Percentiles rank a stretch among this genome's conserved stretches.
phyloP scores from a whole-genome alignment of 64 coral and sea anemone genomes.

The Catalaphyllia jardinei region DNA sequence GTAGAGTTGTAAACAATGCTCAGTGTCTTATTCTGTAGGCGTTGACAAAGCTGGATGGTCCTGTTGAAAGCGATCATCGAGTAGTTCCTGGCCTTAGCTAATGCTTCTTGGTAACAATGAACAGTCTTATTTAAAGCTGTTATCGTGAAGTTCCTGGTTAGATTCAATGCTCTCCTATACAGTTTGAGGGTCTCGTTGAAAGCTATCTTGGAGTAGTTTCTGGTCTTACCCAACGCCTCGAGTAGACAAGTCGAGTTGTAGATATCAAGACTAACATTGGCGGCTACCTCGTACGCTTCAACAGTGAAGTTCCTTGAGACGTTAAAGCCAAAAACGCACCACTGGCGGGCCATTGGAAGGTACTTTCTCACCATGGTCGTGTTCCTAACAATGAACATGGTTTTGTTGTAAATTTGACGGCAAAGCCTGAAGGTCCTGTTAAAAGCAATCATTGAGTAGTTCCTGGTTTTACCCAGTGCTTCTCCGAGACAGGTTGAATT shows the following conservation, averaged over 20 bases:
- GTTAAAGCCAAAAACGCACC: not conserved
- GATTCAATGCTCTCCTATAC: conserved; percentile 8
- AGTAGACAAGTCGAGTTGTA: conserved; percentile 50
- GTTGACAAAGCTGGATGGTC: conserved; percentile 52
- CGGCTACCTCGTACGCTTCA: not conserved
- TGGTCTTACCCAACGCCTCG: conserved; percentile 29
- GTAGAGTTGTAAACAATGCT: not conserved
- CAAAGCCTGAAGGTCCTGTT: conserved; percentile 58
- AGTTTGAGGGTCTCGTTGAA: conserved; percentile 64
- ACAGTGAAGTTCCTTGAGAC: conserved; percentile 38
- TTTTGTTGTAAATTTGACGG: conserved; percentile 32
- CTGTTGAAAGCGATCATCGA: conserved; percentile 51
- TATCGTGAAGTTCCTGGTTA: conserved; percentile 10
- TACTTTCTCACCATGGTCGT: not conserved
- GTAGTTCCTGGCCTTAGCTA: conserved; percentile 56
- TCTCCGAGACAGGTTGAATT: conserved; percentile 62
- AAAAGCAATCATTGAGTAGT: conserved; percentile 29
- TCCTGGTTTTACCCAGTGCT: conserved; percentile 43
- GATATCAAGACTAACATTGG: conserved; percentile 17
- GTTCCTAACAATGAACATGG: conserved; percentile 10
- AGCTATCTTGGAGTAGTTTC: conserved; percentile 19
- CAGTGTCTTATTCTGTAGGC: conserved; percentile 22
- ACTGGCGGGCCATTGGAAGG: conserved; percentile 3
- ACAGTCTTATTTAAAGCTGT: conserved; percentile 58
- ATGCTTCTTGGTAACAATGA: not conserved